These are phyloP conservation scores for Drosophila asahinai DNA, from an alignment of 1,140 invertebrate species.

Conservation along the genomic window DNA sequence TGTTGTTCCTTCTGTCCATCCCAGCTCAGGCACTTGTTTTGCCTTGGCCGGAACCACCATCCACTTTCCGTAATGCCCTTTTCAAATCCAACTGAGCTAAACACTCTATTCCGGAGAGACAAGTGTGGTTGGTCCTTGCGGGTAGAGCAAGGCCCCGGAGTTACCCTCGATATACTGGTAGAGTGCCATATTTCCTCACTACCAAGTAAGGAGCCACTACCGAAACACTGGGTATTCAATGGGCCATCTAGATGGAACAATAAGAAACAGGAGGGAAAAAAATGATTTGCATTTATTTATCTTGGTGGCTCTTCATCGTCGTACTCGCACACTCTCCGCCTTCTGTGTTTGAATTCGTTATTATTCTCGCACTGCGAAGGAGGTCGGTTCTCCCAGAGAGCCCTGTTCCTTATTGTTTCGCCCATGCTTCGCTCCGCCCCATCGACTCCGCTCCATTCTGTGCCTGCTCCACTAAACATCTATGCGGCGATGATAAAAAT, in stretches of 20 bases:
- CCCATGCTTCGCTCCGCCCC: constrained; percentile 9
- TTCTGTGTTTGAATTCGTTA: constrained; percentile 44
- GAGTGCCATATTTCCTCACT: too few relatives aligned
- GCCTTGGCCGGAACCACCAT: neutral
- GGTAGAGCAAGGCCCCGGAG: too few relatives aligned
- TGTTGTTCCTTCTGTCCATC: constrained; percentile 27
- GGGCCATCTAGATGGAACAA: constrained; percentile 11
- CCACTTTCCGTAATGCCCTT: constrained; percentile 45
- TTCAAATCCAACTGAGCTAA: constrained; percentile 35
- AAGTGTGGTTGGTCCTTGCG: neutral
- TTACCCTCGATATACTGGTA: neutral
- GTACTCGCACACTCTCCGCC: neutral
- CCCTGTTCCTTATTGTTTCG: constrained; percentile 27
- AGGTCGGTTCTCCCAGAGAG: neutral
- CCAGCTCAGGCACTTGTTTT: constrained; percentile 3
- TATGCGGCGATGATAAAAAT: constrained; percentile 73
- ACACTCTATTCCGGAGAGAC: constrained; percentile 28
- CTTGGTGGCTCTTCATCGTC: constrained; percentile 36
- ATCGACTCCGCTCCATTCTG: constrained; percentile 8
- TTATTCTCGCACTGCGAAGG: constrained; percentile 32
- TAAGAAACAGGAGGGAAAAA: constrained; percentile 41
- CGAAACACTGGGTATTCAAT: constrained; percentile 9
- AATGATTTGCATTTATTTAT: constrained; percentile 82
- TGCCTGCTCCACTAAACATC: constrained; percentile 39
- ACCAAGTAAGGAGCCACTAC: neutral